Evolutionary conservation across 2,113 vertebrate genomes (phyloP).

Genomic region (Hyperopisus bebe): DNA sequence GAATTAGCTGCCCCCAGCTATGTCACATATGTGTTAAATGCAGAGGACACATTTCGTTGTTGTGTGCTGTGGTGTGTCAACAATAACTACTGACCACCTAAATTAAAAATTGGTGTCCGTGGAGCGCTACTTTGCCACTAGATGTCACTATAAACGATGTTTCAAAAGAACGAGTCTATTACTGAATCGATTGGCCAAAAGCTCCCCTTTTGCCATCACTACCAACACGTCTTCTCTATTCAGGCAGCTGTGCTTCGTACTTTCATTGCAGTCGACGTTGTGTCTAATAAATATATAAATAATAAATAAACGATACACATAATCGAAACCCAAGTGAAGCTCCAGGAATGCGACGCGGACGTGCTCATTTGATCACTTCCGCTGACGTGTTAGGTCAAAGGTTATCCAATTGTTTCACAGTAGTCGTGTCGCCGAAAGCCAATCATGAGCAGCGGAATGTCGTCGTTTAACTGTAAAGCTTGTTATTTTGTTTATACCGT

Average conservation of each 20-base stretch:
- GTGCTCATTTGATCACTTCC: neutral
- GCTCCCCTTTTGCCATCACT: neutral
- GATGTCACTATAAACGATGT: neutral
- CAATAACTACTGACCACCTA: no score
- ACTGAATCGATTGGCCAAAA: neutral
- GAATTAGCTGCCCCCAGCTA: no score
- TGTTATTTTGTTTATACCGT: neutral
- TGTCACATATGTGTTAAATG: no score
- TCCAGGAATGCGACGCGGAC: neutral
- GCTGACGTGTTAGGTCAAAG: neutral
- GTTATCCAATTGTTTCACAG: conserved; percentile 5
- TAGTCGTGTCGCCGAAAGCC: neutral
- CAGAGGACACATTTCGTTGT: no score
- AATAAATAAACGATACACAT: neutral
- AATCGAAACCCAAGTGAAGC: neutral
- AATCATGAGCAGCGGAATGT: neutral
- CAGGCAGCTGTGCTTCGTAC: neutral
- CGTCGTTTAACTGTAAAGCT: neutral
- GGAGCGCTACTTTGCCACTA: neutral
- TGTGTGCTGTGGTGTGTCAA: no score
- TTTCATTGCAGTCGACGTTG: neutral
- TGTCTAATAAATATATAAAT: neutral
- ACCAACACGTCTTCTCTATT: neutral
- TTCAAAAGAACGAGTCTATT: neutral
- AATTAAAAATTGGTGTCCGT: neutral